Evolutionary conservation across 2,797 vertebrate genomes (phyloP).

Genomic region (Acanthurus lineatus): DNA sequence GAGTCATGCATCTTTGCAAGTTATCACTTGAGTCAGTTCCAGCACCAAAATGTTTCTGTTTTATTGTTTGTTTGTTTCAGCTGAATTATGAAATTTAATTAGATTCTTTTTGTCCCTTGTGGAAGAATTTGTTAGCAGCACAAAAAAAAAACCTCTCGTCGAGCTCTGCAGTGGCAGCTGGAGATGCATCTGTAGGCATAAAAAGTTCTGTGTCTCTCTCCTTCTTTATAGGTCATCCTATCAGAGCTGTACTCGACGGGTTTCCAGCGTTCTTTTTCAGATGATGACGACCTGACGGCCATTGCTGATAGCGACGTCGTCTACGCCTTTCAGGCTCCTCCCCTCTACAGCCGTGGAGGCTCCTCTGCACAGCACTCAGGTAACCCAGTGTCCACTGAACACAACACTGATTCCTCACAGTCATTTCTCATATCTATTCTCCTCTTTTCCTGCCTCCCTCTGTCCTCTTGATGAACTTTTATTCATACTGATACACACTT

Average conservation of each 20-base stretch:
- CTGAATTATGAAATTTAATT: neutral
- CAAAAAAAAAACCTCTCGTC: constrained; percentile 2
- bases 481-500: constrained; percentile 11
- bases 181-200: neutral
- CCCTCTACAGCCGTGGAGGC: constrained; percentile 69
- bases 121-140: constrained; percentile 1
- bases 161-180: neutral
- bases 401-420: neutral
- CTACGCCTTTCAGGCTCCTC: constrained; percentile 92
- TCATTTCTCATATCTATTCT: constrained; percentile 19
- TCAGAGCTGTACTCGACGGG: constrained; percentile 90
- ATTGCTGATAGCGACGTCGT: constrained; percentile 89
- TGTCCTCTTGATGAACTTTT: constrained; percentile 21
- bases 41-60: neutral
- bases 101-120: neutral
- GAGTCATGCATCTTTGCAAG: neutral
- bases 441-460: constrained; percentile 4
- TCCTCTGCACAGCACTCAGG: constrained; percentile 82
- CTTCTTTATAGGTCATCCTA: constrained; percentile 88
- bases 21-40: neutral
- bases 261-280: constrained; percentile 91
- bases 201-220: neutral
- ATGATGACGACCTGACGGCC: constrained; percentile 89
- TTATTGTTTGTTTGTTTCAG: neutral
- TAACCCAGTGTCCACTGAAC: constrained; percentile 65